phyloP scores from a whole-genome alignment of 2,888 invertebrate genomes.

The Papilio protenor region DNA sequence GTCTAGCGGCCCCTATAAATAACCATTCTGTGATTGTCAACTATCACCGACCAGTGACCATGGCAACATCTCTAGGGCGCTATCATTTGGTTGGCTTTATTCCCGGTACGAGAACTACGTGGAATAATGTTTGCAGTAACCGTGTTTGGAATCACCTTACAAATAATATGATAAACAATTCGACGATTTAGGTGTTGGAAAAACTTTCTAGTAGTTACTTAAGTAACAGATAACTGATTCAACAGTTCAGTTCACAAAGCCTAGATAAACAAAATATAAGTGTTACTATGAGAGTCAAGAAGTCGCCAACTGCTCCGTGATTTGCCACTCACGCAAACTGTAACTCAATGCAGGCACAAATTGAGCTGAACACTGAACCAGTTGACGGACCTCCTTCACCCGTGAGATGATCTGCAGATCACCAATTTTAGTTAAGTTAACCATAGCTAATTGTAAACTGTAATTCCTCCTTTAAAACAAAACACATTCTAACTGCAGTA shows the following conservation, averaged over 20 bases:
- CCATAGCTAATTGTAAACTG: no score
- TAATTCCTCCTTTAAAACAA: background rate
- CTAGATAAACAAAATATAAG: no score
- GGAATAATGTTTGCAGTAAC: background rate
- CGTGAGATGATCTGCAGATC: no score
- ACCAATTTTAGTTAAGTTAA: no score
- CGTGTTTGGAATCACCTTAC: background rate
- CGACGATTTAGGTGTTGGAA: background rate
- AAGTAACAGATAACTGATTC: background rate
- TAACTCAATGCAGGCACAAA: no score
- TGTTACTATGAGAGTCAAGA: no score
- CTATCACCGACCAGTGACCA: background rate
- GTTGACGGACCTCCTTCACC: no score
- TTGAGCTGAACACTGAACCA: no score
- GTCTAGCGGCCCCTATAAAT: background rate
- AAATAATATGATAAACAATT: background rate
- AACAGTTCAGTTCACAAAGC: no score
- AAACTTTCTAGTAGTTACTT: background rate
- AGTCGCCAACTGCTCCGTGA: no score
- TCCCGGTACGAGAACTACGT: background rate
- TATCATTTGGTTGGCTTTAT: background rate
- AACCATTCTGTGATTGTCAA: conserved; percentile 1
- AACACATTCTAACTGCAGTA: background rate
- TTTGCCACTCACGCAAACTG: no score
- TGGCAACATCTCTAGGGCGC: conserved; percentile 13